These are phyloP conservation scores for Oncopodura yosiiana DNA, from an alignment of 1,140 invertebrate species.

Conservation along the genomic window DNA sequence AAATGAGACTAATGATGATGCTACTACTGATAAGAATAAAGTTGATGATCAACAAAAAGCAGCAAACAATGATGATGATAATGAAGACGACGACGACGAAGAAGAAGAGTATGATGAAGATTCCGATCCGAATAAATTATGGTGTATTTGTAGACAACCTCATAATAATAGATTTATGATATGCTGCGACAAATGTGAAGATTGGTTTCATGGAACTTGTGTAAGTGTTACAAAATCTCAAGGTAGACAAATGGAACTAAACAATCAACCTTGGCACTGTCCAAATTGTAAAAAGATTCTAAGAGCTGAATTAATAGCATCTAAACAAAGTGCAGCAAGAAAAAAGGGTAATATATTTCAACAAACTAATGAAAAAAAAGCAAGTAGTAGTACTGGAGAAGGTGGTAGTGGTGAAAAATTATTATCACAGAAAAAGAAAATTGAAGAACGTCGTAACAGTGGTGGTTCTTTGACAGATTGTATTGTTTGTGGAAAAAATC, in stretches of 20 bases:
- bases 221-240: slow-evolving; percentile 84
- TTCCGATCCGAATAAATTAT: slow-evolving; percentile 86
- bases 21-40: too few relatives aligned
- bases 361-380: not conserved
- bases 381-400: not conserved
- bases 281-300: slow-evolving; percentile 61
- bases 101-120: slow-evolving; percentile 58
- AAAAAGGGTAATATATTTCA: not conserved
- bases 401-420: not conserved
- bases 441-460: not conserved
- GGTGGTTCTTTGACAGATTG: slow-evolving; percentile 26
- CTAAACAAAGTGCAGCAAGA: not conserved
- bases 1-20: not conserved
- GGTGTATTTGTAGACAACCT: slow-evolving; percentile 91
- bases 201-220: slow-evolving; percentile 96
- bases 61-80: slow-evolving; percentile 36
- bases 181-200: slow-evolving; percentile 88
- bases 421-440: not conserved
- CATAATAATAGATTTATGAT: slow-evolving; percentile 97
- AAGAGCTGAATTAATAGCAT: not conserved
- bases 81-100: slow-evolving; percentile 43
- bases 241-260: slow-evolving; percentile 79
- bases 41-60: not conserved
- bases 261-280: slow-evolving; percentile 82
- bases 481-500: slow-evolving; percentile 41